A percentile compares a stretch with the other conserved stretches of the same genome.
These are phyloP conservation scores for Zygaena filipendulae DNA, from an alignment of 2,888 invertebrate genomes.

Conservation along the genomic window DNA sequence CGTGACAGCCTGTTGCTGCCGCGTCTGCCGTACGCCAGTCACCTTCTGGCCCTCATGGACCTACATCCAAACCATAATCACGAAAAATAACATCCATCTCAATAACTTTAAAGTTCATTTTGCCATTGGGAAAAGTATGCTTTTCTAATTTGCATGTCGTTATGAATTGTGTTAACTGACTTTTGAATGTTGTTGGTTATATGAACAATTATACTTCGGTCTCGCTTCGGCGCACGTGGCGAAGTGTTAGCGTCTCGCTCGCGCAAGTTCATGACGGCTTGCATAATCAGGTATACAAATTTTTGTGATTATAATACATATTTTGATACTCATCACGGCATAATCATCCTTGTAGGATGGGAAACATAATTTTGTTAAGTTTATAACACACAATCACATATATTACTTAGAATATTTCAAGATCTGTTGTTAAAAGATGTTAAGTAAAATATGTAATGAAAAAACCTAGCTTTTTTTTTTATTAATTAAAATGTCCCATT, in stretches of 20 bases:
- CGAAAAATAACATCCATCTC: conserved; percentile 24
- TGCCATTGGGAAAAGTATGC: background rate
- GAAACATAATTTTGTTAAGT: no score
- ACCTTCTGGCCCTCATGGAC: conserved; percentile 30
- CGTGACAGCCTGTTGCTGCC: conserved; percentile 59
- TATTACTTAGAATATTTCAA: no score
- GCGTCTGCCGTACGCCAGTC: conserved; percentile 45
- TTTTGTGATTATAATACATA: no score
- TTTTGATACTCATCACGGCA: no score
- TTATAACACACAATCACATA: no score
- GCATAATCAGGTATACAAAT: conserved; percentile 41
- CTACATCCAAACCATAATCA: conserved; percentile 32
- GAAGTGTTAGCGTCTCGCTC: conserved; percentile 31
- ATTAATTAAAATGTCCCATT: no score
- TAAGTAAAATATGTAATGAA: no score
- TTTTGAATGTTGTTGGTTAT: conserved; percentile 16
- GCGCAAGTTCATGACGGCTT: conserved; percentile 38
- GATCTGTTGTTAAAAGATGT: no score
- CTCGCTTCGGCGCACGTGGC: conserved; percentile 27
- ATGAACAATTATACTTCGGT: conserved; percentile 21
- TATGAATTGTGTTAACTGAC: conserved; percentile 18
- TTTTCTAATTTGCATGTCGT: no score
- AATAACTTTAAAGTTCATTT: conserved; percentile 10
- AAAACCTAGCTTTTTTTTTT: no score
- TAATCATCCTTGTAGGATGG: no score